Evolutionary conservation across 2,113 vertebrate genomes (phyloP), one percentile per base, ranked within the genome.

Genomic region (Lichenostomus cassidix): DNA sequence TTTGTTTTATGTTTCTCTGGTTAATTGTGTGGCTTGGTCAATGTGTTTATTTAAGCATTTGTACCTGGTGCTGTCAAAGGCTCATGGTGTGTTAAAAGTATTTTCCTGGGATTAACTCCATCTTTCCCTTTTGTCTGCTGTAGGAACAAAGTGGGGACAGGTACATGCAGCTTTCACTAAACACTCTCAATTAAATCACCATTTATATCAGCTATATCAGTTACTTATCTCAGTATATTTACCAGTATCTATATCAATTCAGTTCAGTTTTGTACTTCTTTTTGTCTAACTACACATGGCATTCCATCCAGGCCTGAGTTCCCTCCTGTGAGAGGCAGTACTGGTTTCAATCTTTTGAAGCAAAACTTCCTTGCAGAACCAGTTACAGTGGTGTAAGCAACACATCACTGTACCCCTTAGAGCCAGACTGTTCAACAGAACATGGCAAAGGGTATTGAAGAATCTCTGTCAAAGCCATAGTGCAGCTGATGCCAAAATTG

Each of bases 1-100:
- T 96, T 94, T 94, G 88, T 91, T 92, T 74, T 88, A 87, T 44
- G 80, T 96, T 97, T 97, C 65, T 73, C 67, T 96, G 55, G 53
- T 94, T 95, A 47, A 88, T 87, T 80, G 35, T 80, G 92, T 13
- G 84, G 41, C 81, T 70, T 42, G 28, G n/a, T 67, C 35, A 16
- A 0, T 46, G 73, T 62, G 58, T 59, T 79, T 23, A 21, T 41
- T 60, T 13, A 47, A 28, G 41, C 17, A 5, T 62, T 84, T 73
- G 23, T 28, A 17, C 16, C 33, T 25, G 5, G 8, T 29, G 15
- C 8, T 35, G 28, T 8, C n/a, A 37, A 63, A 56, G 44, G 49
- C 52, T 49, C 11, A 3, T 4, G 37, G 22, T 10, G 50, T 4
- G 11, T 37, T 58, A 8, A 59, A 41, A 62, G 5, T 49, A 3